Base-by-base conservation (phyloP, 2,113 vertebrate species). In the Oryctolagus cuniculus region DNA sequence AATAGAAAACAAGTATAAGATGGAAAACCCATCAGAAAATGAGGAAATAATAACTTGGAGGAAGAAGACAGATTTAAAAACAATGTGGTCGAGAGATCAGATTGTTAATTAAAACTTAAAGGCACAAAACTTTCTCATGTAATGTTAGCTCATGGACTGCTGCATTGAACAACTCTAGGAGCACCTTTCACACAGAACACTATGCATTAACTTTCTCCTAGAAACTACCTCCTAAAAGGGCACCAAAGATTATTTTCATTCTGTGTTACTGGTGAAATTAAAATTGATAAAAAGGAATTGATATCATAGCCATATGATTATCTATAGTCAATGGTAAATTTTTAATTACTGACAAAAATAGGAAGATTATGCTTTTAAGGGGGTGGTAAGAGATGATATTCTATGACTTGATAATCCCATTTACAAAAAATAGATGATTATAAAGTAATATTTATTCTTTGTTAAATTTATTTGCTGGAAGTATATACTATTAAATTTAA, bases 401-500 rank as follows among this genome's bases (percentile, higher is more conserved):
- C 12, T 86, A 11, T 81, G 15, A 91, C 75, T 66, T 92, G 38
- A 61, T 96, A 67, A n/a, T 87, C 55, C 29, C 83, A 70, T 64
- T 91, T 66, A 75, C 34, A 36, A 95, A 75, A 86, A 89, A 31
- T 78, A 38, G 36, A 31, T 63, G 49, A 78, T 67, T 74, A 3
- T 51, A 83, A 77, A 66, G 78, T 89, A 87, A 63, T 13, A 34
- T 78, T 63, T 79, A n/a, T 87, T 93, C 49, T 79, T 91, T 75
- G 49, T 85, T 86, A n/a, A 85, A 73, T 64, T 92, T 66, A 53
- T 79, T 95, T 95, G 90, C 78, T 94, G 67, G 64, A 84, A 91
- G 7, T 81, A 69, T 6, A 4, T 69, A 53, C 36, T 69, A 70
- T 77, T 36, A 64, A 44, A 15, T 69, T 24, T 94, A 34, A 84